phyloP scores from a whole-genome alignment of 2,797 vertebrate genomes.

The Neoniphon sammara region DNA sequence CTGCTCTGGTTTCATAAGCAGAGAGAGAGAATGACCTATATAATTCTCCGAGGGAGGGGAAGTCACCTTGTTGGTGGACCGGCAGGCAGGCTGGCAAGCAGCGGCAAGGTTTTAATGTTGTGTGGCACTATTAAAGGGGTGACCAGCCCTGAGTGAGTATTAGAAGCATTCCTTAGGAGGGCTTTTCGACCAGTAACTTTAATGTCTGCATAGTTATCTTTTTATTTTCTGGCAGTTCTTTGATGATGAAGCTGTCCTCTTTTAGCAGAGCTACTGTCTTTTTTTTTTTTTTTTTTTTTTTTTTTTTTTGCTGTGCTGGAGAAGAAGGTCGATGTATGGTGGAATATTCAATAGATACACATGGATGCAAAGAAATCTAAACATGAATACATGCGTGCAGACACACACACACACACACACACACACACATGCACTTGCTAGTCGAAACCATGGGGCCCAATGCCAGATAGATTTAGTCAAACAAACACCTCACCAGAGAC shows the following conservation, averaged over 20 bases:
- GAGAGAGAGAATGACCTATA: constrained; percentile 81
- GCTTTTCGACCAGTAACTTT: constrained; percentile 38
- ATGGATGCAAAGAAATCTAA: constrained; percentile 60
- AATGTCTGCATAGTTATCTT: not conserved
- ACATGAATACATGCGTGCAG: constrained; percentile 46
- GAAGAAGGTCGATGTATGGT: constrained; percentile 47
- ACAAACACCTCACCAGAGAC: constrained; percentile 83
- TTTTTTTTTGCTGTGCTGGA: constrained; percentile 6
- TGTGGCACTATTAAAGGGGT: constrained; percentile 64
- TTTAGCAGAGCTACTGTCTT: constrained; percentile 25
- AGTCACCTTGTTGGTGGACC: constrained; percentile 83
- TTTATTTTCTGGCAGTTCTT: constrained; percentile 12
- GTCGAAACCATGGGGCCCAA: constrained; percentile 63
- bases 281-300: constrained; percentile 8
- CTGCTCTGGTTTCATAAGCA: constrained; percentile 82
- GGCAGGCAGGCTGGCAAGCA: constrained; percentile 65
- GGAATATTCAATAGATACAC: constrained; percentile 52
- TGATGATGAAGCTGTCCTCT: constrained; percentile 14
- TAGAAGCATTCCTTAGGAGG: constrained; percentile 43
- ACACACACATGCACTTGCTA: constrained; percentile 42
- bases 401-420: constrained; percentile 17
- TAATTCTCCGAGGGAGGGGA: constrained; percentile 79
- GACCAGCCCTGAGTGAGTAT: constrained; percentile 50
- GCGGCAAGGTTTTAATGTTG: constrained; percentile 63
- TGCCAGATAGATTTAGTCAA: constrained; percentile 81